These are phyloP conservation scores for Pachyramphus minor DNA, from an alignment of 2,113 vertebrate genomes.

Conservation along the genomic window DNA sequence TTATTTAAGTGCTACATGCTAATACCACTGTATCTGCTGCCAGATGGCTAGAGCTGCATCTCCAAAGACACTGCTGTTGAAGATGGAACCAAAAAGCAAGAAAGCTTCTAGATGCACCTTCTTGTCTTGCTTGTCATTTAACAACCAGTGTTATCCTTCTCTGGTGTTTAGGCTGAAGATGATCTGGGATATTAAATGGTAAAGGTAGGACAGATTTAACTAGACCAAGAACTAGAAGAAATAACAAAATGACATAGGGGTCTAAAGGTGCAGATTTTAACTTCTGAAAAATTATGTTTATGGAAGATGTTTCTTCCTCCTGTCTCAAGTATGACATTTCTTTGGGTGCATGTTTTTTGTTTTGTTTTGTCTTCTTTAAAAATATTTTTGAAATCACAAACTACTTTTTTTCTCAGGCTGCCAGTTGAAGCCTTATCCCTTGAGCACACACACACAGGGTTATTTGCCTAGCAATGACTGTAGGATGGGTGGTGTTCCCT, in stretches of 20 bases:
- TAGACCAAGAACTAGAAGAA: neutral
- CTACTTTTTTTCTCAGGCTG: fast-evolving
- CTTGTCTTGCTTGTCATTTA: neutral
- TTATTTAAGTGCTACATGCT: neutral
- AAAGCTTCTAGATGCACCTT: neutral
- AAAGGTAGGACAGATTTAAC: neutral
- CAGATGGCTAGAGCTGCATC: neutral
- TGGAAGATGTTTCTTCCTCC: neutral
- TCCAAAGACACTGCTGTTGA: neutral
- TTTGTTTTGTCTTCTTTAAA: neutral
- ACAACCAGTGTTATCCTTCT: neutral
- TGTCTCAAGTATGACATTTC: neutral
- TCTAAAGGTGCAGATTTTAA: neutral
- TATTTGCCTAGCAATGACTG: neutral
- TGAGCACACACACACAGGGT: fast-evolving
- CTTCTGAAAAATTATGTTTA: neutral
- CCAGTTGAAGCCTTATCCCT: neutral
- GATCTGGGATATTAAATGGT: neutral
- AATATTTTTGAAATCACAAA: neutral
- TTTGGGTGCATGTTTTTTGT: fast-evolving
- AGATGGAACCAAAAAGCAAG: neutral
- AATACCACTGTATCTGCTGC: neutral
- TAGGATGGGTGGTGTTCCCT: fast-evolving
- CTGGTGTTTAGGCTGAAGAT: neutral
- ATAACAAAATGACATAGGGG: neutral